Base-by-base conservation (phyloP, 2,888 invertebrate species). In the Agrotis exclamationis region DNA sequence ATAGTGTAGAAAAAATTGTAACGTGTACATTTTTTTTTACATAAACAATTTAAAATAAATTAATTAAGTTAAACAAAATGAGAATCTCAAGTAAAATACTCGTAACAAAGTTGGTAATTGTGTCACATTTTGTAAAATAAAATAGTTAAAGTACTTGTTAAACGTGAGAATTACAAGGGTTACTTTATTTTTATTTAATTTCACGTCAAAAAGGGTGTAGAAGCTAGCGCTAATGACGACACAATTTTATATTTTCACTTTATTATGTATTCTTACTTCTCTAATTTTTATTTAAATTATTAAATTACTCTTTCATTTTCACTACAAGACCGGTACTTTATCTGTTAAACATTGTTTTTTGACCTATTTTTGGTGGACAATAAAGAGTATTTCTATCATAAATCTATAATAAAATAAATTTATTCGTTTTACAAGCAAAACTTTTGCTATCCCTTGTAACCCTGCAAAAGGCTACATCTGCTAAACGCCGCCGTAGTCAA, bases 401-500 rank as follows among this genome's bases (percentile, higher is more conserved):
- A 5, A 28, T 4, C 18, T 22, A 1, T 57, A 45, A 22, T 3
- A 57, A 39, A 24, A n/a, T n/a, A 1, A 33, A 69, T 39, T 16
- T 22, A 48, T 45, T 16, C 3, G 56, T 63, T 69, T 63, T 63
- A 69, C 57, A 62, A 45, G 51, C 64, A 57, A 63, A 82, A 63
- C 60, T 28, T 33, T 47, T 45, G 16, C 33, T 6, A 62, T 79
- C 66, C 69, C 63, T 56, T 57, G 22, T 24, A 63, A 67, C 58
- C 53, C 28, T 2, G 3, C 47, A 45, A 39, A 57, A 64, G 39
- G 53, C 54, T 80, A 70, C 60, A 65, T 79, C 67, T 67, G 56
- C 67, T 68, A 79, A 62, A 39, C 39, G 39, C 66, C 60, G 13
- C 13, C 14, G 20, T 67, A 63, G 82, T 66, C 81, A 84, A 82